Conservation (phyloP, 1,140 invertebrate genomes). For the Diploscapter pachys region DNA sequence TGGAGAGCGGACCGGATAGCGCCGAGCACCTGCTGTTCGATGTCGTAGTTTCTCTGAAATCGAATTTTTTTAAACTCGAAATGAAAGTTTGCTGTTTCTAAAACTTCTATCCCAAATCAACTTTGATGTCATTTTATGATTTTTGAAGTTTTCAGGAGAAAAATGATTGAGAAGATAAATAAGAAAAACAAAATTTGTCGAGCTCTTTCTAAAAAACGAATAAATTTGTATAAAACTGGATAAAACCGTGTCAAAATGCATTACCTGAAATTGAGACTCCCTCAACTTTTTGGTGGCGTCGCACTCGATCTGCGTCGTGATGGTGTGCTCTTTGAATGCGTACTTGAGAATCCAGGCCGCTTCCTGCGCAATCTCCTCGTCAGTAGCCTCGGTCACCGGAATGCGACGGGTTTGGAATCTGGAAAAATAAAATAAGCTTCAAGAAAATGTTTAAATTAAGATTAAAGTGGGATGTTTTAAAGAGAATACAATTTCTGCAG, state of each 20-base stretch:
- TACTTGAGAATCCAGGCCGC: constrained; percentile 95
- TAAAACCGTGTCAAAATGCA: too few species aligned
- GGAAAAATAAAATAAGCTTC: constrained; percentile 15
- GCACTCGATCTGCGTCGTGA: constrained; percentile 65
- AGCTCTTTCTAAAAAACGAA: too few species aligned
- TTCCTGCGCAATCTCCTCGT: constrained; percentile 82
- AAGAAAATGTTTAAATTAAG: constrained; percentile 10
- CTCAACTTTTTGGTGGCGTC: too few species aligned
- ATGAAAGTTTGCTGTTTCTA: too few species aligned
- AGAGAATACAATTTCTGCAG: background rate
- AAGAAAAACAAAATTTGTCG: too few species aligned
- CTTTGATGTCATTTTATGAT: too few species aligned
- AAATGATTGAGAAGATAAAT: background rate
- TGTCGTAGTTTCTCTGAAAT: background rate
- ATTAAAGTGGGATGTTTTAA: constrained; percentile 39
- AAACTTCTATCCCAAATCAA: too few species aligned
- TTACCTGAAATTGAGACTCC: too few species aligned
- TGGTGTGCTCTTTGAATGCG: constrained; percentile 78
- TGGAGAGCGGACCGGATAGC: constrained; percentile 91
- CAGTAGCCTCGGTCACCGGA: constrained; percentile 73
- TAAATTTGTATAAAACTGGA: too few species aligned
- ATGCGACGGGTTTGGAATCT: constrained; percentile 81
- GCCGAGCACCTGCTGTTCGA: constrained; percentile 12
- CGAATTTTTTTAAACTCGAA: too few species aligned
- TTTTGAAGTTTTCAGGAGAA: background rate